These are phyloP conservation scores for Eucriotettix oculatus DNA, from an alignment of 2,888 invertebrate genomes.

Conservation along the genomic window DNA sequence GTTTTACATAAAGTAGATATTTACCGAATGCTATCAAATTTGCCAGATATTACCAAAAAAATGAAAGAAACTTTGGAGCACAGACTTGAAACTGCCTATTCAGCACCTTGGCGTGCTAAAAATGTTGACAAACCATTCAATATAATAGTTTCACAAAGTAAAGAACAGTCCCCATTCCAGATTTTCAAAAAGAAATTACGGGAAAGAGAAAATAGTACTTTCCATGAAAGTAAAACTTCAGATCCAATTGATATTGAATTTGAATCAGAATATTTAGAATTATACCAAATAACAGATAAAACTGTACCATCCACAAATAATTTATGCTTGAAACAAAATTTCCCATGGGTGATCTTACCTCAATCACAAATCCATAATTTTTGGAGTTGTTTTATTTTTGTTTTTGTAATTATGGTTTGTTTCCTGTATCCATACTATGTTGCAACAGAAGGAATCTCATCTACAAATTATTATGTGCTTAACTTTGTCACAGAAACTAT, in stretches of 20 bases:
- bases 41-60: neutral
- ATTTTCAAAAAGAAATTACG: neutral
- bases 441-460: neutral
- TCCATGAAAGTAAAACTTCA: too few relatives aligned
- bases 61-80: neutral
- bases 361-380: neutral
- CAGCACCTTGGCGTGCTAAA: too few relatives aligned
- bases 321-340: neutral
- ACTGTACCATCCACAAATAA: too few relatives aligned
- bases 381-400: neutral
- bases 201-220: neutral
- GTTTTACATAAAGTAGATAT: neutral
- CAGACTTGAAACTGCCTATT: neutral
- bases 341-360: neutral
- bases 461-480: neutral
- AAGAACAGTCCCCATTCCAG: neutral
- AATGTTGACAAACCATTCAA: neutral
- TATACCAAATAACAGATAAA: neutral
- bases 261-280: neutral
- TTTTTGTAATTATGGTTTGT: neutral
- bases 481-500: neutral
- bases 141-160: neutral
- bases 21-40: neutral
- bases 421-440: neutral
- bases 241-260: too few relatives aligned